Base-by-base conservation (phyloP, 2,888 invertebrate species). In the Epinotia demarniana region DNA sequence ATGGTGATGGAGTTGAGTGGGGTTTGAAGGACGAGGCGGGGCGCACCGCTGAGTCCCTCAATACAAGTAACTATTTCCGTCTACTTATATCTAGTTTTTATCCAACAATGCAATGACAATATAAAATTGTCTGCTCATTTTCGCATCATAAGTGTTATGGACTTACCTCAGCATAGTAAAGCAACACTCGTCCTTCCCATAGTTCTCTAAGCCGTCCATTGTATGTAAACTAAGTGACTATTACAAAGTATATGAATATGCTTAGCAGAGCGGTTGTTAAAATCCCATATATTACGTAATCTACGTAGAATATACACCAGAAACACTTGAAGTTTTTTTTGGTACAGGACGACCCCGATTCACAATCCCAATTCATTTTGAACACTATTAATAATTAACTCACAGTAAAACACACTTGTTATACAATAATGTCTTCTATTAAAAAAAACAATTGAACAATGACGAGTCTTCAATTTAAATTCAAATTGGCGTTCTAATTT, bases 291-390 rank as follows among this genome's bases (percentile, higher is more conserved):
- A 79, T 63, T 66, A 78, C 74, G 33, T 77, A 75, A 73, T 79
- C 78, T 60, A 77, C 63, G 58, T 79, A 72, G 43, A 85, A 83
- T 5, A 89, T 78, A n/a, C 82, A 86, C 83, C 87, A 86, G 0
- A 83, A 81, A 68, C 82, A 84, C 12, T 81, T 80, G 9, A 82
- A 80, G 68, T 81, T 80, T 18, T 81, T 79, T 66, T 79, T 77
- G 3, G 63, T 49, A 11, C 77, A 77, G 60, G 72, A 71, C 5
- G 23, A 27, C 8, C 64, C 64, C n/a, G 75, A 66, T 4, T 60
- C 72, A 33, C 81, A 79, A 66, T 82, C 64, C 61, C 55, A 63
- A 18, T 57, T 71, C 74, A 77, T 77, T 9, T 63, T 68, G 19
- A 49, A 43, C 23, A 71, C 73, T 39, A 33, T 75, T 57, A 33